Evolutionary conservation across 2,113 vertebrate species (phyloP).

Genomic region (Maylandia zebra): DNA sequence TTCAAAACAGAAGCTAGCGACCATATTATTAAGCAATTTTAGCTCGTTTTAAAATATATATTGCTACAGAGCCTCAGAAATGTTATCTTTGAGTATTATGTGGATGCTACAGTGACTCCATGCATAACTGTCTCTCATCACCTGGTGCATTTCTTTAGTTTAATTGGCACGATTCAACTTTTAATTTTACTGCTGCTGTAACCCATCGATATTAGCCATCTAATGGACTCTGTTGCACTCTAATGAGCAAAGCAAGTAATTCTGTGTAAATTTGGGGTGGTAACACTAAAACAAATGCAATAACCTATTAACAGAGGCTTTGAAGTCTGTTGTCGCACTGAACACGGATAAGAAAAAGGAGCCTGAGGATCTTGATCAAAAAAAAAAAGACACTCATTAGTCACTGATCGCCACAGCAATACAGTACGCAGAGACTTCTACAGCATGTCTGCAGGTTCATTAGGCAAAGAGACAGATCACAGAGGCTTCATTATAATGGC

Average conservation of each 20-base stretch:
- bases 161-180: neutral
- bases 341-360: conserved; percentile 7
- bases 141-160: neutral
- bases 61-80: neutral
- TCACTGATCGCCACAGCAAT: conserved; percentile 38
- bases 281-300: neutral
- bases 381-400: conserved; percentile 3
- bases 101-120: neutral
- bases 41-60: neutral
- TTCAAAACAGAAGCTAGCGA: neutral
- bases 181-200: neutral
- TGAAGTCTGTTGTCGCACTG: neutral
- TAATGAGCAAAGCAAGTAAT: neutral
- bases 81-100: neutral
- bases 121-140: neutral
- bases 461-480: neutral
- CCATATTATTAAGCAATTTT: neutral
- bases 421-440: neutral
- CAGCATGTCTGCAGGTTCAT: neutral
- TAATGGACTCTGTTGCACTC: neutral
- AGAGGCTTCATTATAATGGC: neutral
- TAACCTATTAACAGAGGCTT: neutral
- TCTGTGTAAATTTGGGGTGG: neutral
- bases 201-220: neutral
- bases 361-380: neutral